A percentile compares a stretch with the other conserved stretches of the same genome.
These are phyloP conservation scores for Lytechinus pictus DNA, from an alignment of 35 echinoderm and acorn worm species.

Conservation along the genomic window DNA sequence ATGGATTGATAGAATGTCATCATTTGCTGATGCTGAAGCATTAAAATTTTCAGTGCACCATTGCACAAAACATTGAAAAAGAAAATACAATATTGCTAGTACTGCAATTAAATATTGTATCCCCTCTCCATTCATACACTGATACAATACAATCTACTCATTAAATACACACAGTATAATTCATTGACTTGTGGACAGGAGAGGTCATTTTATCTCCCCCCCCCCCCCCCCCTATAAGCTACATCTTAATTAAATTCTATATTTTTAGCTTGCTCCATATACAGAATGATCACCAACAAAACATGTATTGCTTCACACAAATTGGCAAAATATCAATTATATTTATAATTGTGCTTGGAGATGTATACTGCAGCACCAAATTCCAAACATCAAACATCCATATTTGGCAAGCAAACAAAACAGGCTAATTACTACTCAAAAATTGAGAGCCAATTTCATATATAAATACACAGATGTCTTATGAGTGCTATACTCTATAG, in stretches of 20 bases:
- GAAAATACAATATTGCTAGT: not conserved
- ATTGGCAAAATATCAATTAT: not conserved
- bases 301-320: not conserved
- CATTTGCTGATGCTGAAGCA: not conserved
- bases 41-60: not conserved
- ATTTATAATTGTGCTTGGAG: not conserved
- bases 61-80: not conserved
- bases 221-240: too few relatives aligned
- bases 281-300: too few relatives aligned
- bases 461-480: not conserved
- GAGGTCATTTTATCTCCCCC: too few relatives aligned
- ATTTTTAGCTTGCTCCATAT: too few relatives aligned
- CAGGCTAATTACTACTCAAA: not conserved
- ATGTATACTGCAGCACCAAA: not conserved
- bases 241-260: too few relatives aligned
- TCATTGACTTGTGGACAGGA: too few relatives aligned
- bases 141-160: too few relatives aligned
- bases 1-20: not conserved
- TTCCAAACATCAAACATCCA: not conserved
- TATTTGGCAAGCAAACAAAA: not conserved
- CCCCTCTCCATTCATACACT: not conserved
- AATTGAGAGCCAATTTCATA: not conserved
- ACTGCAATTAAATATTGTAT: not conserved
- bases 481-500: not conserved
- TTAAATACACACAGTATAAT: too few relatives aligned